Evolutionary conservation across 2,888 invertebrate genomes (phyloP).

Genomic region (Lacanobia wlatinum): DNA sequence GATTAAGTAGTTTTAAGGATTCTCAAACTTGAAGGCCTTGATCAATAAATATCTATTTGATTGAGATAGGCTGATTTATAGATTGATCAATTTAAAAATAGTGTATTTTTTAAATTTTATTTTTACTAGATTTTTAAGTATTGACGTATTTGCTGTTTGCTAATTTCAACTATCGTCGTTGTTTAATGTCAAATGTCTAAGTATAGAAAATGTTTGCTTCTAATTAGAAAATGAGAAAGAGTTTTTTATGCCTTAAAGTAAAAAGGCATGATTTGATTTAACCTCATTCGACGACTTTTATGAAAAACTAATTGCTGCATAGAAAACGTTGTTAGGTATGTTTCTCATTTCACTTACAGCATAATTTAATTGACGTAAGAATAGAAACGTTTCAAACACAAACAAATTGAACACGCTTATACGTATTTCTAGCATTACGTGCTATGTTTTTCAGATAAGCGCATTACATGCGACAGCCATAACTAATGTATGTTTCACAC

Average conservation of each 20-base stretch:
- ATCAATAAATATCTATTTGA: background rate
- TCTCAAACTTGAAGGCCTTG: background rate
- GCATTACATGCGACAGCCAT: constrained; percentile 42
- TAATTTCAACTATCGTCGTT: background rate
- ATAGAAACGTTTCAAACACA: constrained; percentile 7
- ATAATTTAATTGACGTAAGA: constrained; percentile 26
- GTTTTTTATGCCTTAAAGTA: background rate
- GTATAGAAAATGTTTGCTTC: background rate
- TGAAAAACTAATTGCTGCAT: background rate
- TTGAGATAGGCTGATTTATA: background rate
- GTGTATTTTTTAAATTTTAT: too few species aligned
- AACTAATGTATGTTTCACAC: constrained; percentile 47
- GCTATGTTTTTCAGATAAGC: constrained; percentile 32
- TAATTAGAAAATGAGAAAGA: background rate
- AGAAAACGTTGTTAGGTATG: background rate
- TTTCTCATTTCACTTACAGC: background rate
- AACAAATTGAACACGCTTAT: constrained; percentile 25
- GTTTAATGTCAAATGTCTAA: background rate
- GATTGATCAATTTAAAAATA: background rate
- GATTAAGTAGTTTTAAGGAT: background rate
- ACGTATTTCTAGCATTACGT: constrained; percentile 24
- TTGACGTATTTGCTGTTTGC: background rate
- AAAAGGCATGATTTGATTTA: too few species aligned
- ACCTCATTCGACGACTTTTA: background rate
- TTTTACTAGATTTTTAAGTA: background rate